A percentile compares a stretch with the other conserved stretches of the same genome.
Conservation (phyloP, 2,888 invertebrate species). For the Lumbricus terrestris region DNA sequence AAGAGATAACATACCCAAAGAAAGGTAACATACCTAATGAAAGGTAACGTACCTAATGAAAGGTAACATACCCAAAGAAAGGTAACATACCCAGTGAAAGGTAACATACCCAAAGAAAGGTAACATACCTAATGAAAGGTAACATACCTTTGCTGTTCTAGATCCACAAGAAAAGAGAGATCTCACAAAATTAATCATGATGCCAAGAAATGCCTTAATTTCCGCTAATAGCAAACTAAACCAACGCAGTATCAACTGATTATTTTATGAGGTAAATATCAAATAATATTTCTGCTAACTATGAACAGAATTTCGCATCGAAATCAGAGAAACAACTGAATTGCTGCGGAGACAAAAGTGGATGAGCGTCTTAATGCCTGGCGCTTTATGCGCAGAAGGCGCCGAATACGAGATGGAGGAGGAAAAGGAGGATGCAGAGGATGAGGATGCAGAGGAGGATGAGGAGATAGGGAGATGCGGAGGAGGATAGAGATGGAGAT, state of each 20-base stretch:
- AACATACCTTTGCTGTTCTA: background rate
- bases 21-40: background rate
- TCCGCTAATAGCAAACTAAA: background rate
- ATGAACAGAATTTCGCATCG: background rate
- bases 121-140: background rate
- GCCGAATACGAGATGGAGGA: background rate
- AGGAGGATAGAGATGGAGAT: background rate
- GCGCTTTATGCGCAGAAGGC: background rate
- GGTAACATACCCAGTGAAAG: background rate
- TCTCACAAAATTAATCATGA: constrained; percentile 4
- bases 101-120: background rate
- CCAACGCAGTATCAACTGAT: background rate
- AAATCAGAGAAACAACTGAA: background rate
- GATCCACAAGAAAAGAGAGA: constrained; percentile 7
- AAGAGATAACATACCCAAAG: background rate
- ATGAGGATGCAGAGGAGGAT: background rate
- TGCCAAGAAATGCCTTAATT: background rate
- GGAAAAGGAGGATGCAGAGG: background rate
- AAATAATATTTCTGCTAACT: background rate
- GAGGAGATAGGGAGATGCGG: background rate
- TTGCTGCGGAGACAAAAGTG: background rate
- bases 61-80: background rate
- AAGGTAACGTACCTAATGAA: background rate
- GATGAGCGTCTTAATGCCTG: background rate
- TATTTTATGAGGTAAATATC: background rate